These are phyloP conservation scores for Taenaris catops DNA, from an alignment of 2,888 invertebrate species.

Conservation along the genomic window DNA sequence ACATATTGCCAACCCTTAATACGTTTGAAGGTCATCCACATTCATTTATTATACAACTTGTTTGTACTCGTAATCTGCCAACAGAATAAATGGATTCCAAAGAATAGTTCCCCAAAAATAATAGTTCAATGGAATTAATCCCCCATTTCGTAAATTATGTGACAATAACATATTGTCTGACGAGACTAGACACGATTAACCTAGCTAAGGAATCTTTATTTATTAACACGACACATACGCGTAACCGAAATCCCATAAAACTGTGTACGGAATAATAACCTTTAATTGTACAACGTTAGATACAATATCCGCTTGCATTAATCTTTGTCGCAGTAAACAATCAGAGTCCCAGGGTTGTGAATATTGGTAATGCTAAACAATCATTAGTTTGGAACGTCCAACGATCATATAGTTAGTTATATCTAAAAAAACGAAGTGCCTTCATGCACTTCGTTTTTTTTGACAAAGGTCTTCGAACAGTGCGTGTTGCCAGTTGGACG, in stretches of 20 bases:
- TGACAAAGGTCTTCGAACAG: no score
- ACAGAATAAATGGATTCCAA: constrained; percentile 28
- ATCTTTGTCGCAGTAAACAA: constrained; percentile 2
- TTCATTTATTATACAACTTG: constrained; percentile 21
- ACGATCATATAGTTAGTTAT: no score
- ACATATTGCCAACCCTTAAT: constrained; percentile 7
- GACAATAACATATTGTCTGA: constrained; percentile 60
- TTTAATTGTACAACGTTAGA: constrained; percentile 2
- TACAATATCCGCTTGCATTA: constrained; percentile 7
- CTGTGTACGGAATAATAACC: constrained; percentile 13
- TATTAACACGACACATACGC: constrained; percentile 33
- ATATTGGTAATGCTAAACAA: no score
- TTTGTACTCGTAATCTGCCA: constrained; percentile 19
- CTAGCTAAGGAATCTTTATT: constrained; percentile 47
- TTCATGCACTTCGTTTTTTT: no score
- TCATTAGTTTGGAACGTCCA: no score
- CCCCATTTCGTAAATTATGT: constrained; percentile 53
- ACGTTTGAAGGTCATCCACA: constrained; percentile 16
- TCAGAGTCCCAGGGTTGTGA: no score
- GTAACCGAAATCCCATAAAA: constrained; percentile 10
- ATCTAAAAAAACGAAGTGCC: no score
- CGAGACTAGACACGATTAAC: constrained; percentile 45
- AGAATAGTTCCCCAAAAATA: constrained; percentile 39
- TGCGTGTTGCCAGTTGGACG: no score
- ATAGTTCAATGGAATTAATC: constrained; percentile 60